Percentiles rank a stretch among this genome's conserved stretches.
Evolutionary conservation across 1,140 invertebrate species (phyloP).

Genomic region (Piezodorus guildinii): DNA sequence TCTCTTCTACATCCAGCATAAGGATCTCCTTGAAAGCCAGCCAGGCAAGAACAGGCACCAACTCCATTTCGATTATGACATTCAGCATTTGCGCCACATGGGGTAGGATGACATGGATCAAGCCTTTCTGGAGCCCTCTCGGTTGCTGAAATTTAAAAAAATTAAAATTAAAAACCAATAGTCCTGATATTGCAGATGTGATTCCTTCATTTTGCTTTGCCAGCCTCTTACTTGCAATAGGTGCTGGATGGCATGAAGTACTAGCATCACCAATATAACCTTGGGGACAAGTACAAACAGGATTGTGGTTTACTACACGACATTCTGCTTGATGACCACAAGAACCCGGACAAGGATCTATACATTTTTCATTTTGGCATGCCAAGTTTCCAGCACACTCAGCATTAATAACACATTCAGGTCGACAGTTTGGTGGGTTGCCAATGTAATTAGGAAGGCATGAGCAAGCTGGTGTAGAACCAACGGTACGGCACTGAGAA

Average conservation of each 20-base stretch:
- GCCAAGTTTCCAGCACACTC: conserved; percentile 41
- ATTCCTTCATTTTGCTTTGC: background rate
- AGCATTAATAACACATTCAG: conserved; percentile 40
- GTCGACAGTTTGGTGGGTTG: conserved; percentile 40
- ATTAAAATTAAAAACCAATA: conserved; percentile 6
- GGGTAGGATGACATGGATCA: conserved; percentile 34
- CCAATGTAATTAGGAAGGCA: conserved; percentile 41
- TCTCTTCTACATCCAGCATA: conserved; percentile 35
- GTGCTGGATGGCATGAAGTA: conserved; percentile 31
- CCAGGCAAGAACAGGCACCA: conserved; percentile 36
- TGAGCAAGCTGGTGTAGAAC: conserved; percentile 37
- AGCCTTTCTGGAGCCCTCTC: conserved; percentile 28
- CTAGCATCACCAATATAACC: conserved; percentile 42
- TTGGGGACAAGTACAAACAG: conserved; percentile 44
- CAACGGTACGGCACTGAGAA: conserved; percentile 38
- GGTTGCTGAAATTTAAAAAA: conserved; percentile 30
- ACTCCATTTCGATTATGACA: conserved; percentile 34
- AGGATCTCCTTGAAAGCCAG: conserved; percentile 40
- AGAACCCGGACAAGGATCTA: conserved; percentile 42
- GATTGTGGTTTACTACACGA: conserved; percentile 42
- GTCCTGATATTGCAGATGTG: background rate
- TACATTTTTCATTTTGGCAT: conserved; percentile 40
- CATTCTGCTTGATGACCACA: conserved; percentile 44
- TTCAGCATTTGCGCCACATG: conserved; percentile 38
- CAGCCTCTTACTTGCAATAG: conserved; percentile 27